These are phyloP conservation scores for Rhamnusium bicolor DNA, from an alignment of 2,888 invertebrate genomes.

Conservation along the genomic window DNA sequence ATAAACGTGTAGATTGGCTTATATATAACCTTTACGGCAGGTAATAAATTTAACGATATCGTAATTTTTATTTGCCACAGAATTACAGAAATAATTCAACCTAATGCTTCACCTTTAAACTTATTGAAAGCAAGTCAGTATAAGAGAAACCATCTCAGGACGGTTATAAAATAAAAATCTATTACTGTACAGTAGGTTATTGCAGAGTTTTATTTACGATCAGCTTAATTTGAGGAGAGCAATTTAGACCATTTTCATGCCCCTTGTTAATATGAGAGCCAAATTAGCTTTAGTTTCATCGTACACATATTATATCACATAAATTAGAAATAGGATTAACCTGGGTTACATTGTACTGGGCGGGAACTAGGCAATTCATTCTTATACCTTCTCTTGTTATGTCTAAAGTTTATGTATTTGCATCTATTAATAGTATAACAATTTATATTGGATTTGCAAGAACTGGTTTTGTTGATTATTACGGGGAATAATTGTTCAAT, in stretches of 20 bases:
- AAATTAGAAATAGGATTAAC: constrained; percentile 45
- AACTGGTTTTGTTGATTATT: too few species aligned
- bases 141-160: neutral
- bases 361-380: constrained; percentile 8
- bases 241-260: constrained; percentile 54
- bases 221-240: constrained; percentile 49
- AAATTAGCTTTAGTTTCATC: constrained; percentile 48
- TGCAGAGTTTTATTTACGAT: constrained; percentile 41
- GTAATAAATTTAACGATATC: constrained; percentile 19
- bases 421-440: too few species aligned
- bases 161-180: constrained; percentile 16
- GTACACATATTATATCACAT: constrained; percentile 28
- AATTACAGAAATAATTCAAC: neutral
- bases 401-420: too few species aligned
- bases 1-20: constrained; percentile 3
- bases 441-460: too few species aligned
- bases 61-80: constrained; percentile 18
- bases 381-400: too few species aligned
- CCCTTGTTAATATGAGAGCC: constrained; percentile 55
- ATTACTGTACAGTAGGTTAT: constrained; percentile 15
- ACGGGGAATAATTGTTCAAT: too few species aligned
- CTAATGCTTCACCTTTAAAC: neutral
- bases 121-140: constrained; percentile 1
- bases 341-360: constrained; percentile 40
- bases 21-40: neutral